Percentiles rank a stretch among this genome's conserved stretches.
phyloP scores from a whole-genome alignment of 1,140 invertebrate species.

The Schlechtendalia chinensis region DNA sequence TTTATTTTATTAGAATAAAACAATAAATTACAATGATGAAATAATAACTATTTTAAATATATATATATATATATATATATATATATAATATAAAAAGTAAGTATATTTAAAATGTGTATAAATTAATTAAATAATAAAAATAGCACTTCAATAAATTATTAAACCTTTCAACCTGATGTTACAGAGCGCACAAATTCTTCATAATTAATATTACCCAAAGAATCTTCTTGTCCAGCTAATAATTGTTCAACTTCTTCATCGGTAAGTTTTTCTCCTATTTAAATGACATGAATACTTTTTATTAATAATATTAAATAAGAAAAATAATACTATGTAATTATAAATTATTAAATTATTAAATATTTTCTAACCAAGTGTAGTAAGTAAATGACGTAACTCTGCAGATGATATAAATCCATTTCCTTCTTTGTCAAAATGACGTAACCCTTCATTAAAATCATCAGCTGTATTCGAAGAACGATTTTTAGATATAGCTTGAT shows the following conservation, averaged over 20 bases:
- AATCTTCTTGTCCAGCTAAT: conserved; percentile 93
- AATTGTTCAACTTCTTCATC: conserved; percentile 91
- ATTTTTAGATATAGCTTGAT: conserved; percentile 90
- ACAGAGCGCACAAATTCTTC: conserved; percentile 96
- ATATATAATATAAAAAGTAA: neutral
- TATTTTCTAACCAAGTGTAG: conserved; percentile 73
- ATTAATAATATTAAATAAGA: no score
- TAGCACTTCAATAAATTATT: neutral
- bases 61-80: neutral
- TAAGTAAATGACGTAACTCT: conserved; percentile 93
- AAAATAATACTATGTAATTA: neutral
- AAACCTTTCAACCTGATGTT: conserved; percentile 77
- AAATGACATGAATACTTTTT: neutral
- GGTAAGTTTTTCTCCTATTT: conserved; percentile 67
- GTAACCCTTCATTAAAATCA: conserved; percentile 93
- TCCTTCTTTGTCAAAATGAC: conserved; percentile 99
- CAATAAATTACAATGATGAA: no score
- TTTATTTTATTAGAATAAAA: no score
- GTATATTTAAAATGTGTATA: neutral
- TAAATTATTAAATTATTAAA: neutral
- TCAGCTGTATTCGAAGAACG: conserved; percentile 88
- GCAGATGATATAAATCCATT: conserved; percentile 97
- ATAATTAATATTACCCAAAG: conserved; percentile 98
- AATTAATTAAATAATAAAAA: conserved; percentile 1
- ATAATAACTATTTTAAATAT: no score